Evolutionary conservation across 53 echinoderm and acorn worm genomes (phyloP).

Genomic region (Mesocentrotus franciscanus): DNA sequence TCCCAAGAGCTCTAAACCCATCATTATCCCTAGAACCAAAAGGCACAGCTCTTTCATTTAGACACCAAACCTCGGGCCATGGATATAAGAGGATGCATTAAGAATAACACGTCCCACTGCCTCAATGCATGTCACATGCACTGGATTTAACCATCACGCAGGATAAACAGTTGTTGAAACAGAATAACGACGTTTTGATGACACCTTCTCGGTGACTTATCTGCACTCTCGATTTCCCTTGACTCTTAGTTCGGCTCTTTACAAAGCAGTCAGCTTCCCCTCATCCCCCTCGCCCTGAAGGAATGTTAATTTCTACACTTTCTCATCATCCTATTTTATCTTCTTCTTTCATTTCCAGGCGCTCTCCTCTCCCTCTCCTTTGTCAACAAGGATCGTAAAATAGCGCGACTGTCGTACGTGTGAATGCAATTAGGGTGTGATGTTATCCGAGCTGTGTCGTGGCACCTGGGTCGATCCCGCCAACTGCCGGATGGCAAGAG

Average conservation of each 20-base stretch:
- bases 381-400: slow-evolving; percentile 19
- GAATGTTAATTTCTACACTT: slow-evolving; percentile 51
- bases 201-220: slow-evolving; percentile 31
- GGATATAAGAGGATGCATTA: background rate
- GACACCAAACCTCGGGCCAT: slow-evolving; percentile 9
- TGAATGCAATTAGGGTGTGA: slow-evolving; percentile 41
- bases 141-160: background rate
- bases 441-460: background rate
- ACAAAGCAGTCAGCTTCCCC: background rate
- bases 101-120: background rate
- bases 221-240: slow-evolving; percentile 46
- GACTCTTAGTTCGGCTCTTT: background rate
- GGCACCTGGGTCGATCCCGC: slow-evolving; percentile 20
- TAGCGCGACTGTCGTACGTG: slow-evolving; percentile 33
- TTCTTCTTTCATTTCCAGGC: background rate
- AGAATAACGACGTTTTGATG: slow-evolving; percentile 47
- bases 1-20: background rate
- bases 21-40: background rate
- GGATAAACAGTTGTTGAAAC: slow-evolving; percentile 38
- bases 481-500: background rate
- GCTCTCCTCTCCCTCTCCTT: background rate
- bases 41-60: slow-evolving; percentile 21
- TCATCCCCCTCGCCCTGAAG: background rate
- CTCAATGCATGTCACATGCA: slow-evolving; percentile 16
- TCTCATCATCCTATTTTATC: slow-evolving; percentile 2